Base-by-base conservation (phyloP, 2,797 vertebrate species). In the Sebastes vulpes region DNA sequence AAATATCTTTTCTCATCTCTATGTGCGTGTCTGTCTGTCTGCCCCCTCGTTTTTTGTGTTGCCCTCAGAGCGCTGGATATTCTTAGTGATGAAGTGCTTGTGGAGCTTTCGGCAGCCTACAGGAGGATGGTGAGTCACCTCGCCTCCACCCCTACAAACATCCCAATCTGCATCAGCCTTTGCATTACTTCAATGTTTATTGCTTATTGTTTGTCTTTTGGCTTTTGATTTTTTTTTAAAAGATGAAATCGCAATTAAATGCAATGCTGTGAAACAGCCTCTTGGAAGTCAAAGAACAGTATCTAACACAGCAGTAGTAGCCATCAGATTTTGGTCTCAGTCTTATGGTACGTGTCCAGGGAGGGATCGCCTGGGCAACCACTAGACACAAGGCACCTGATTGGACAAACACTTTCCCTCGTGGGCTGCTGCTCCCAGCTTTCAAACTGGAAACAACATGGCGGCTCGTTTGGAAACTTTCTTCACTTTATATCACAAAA, bases 31-130 rank as follows among this genome's bases (percentile, higher is more conserved):
- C 2, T 78, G 32, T 72, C 7, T 68, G 29, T 75, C 56, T 71
- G 35, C n/a, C 68, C 9, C 28, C 57, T 73, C 42, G 20, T 66
- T 72, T 72, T 46, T 48, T 83, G 16, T 83, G 48, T 85, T 90
- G 9, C 60, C 46, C 82, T 93, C 94, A 99, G 98, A 95, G 97
- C 97, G 75, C 92, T 99, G 91, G 98, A 99, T 94, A 92, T 97
- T 92, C 96, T 99, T 87, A 98, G 98, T 93, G 97, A 98, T 89
- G 97, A 97, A 71, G 97, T 98, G 80, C 95, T 99, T 28, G 90
- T 97, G 84, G 98, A 99, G 71, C 97, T 99, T 82, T 97, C 98
- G 76, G 77, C 92, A 82, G 96, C 97, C 81, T 99, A 99, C 92
- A 97, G 96, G 85, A 97, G 94, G 91, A 97, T 96, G 97, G 98